Conservation (phyloP, 2,797 vertebrate genomes). For the Peromyscus eremicus region DNA sequence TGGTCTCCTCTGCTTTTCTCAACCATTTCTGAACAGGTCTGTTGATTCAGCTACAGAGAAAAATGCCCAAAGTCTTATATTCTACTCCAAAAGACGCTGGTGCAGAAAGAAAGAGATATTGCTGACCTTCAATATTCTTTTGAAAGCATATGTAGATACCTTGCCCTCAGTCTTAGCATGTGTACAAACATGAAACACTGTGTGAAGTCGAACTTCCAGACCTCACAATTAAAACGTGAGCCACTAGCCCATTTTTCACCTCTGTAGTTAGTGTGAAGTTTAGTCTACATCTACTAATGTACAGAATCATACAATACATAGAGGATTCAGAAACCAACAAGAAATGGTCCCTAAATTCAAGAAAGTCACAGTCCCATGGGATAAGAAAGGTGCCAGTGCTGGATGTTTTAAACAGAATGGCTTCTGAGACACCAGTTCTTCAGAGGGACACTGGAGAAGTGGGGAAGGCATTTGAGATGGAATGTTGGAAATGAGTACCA, state of each 20-base stretch:
- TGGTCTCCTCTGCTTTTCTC: conserved; percentile 4
- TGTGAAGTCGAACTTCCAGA: background rate
- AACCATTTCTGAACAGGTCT: background rate
- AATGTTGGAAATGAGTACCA: background rate
- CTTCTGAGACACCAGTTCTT: background rate
- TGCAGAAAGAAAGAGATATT: background rate
- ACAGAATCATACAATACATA: background rate
- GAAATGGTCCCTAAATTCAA: background rate
- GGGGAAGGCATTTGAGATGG: background rate
- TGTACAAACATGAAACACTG: background rate
- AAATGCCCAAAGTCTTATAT: background rate
- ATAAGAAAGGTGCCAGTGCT: background rate
- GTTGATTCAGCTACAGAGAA: conserved; percentile 20
- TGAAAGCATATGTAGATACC: background rate
- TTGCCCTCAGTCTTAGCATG: background rate
- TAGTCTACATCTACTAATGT: background rate
- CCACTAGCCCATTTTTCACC: background rate
- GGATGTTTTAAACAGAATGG: background rate
- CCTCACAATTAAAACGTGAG: background rate
- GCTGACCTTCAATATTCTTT: background rate
- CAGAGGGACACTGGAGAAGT: background rate
- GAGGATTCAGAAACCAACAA: background rate
- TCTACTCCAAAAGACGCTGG: conserved; percentile 25
- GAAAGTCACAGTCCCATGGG: background rate
- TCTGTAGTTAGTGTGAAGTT: background rate